phyloP scores from a whole-genome alignment of 2,113 vertebrate species.

The Hyaena hyaena region DNA sequence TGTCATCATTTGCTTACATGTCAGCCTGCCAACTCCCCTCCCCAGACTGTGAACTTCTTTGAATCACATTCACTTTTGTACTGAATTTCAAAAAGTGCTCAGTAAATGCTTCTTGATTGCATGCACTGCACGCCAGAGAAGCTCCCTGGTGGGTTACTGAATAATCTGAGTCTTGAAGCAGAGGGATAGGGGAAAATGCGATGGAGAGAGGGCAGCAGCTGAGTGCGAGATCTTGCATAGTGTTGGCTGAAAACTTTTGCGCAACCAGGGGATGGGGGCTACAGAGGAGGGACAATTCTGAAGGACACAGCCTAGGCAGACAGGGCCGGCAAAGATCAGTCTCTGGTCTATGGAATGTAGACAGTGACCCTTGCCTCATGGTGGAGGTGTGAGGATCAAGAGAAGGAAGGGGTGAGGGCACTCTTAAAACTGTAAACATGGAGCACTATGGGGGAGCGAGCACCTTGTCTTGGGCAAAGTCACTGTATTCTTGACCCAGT shows the following conservation, averaged over 20 bases:
- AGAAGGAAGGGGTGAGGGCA: not conserved
- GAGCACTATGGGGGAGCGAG: not conserved
- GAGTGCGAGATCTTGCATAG: not conserved
- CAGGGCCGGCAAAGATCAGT: not conserved
- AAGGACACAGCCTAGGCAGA: not conserved
- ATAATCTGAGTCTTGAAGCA: slow-evolving; percentile 6
- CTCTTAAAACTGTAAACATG: not conserved
- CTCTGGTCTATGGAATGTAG: not conserved
- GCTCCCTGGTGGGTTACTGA: slow-evolving; percentile 37
- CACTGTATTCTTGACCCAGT: not conserved
- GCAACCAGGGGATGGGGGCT: not conserved
- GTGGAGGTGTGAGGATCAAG: not conserved
- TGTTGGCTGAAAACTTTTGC: not conserved
- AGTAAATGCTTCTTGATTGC: slow-evolving; percentile 13
- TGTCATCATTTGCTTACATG: slow-evolving; percentile 46
- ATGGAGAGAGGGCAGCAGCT: not conserved
- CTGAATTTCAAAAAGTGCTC: slow-evolving; percentile 48
- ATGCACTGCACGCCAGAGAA: not conserved
- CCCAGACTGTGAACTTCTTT: slow-evolving; percentile 43
- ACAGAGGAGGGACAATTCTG: not conserved
- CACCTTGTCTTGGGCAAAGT: not conserved
- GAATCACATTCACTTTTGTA: slow-evolving; percentile 57
- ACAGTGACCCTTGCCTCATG: not conserved
- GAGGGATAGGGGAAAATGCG: not conserved
- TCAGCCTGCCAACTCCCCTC: not conserved